Evolutionary conservation across 2,797 vertebrate genomes (phyloP).

Genomic region (Mus spretus): DNA sequence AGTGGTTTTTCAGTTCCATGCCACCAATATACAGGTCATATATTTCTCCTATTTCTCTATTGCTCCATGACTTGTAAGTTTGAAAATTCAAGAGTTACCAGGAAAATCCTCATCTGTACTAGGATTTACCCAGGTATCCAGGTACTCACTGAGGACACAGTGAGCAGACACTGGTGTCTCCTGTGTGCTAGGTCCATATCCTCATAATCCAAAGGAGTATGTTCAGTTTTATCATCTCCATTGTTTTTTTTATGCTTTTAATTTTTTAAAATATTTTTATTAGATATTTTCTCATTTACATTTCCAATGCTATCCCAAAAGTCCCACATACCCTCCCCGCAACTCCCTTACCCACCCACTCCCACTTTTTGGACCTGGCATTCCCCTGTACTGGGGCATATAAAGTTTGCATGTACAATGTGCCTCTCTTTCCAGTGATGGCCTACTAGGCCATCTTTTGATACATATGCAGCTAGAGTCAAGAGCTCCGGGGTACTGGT

Average conservation of each 20-base stretch:
- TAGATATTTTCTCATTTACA: too few species aligned
- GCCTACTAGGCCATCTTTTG: too few species aligned
- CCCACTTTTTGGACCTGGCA: too few species aligned
- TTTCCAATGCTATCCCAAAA: too few species aligned
- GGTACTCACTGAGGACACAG: neutral
- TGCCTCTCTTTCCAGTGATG: too few species aligned
- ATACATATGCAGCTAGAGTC: too few species aligned
- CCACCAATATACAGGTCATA: accelerated
- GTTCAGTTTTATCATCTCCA: neutral
- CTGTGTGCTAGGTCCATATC: neutral
- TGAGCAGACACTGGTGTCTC: neutral
- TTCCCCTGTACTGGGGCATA: too few species aligned
- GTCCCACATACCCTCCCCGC: too few species aligned
- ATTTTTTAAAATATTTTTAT: too few species aligned
- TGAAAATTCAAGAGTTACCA: neutral
- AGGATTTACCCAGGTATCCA: neutral
- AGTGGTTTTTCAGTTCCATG: neutral
- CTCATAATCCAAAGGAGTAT: neutral
- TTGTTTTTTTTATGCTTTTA: neutral
- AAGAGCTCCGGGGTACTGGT: too few species aligned
- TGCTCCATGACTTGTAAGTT: neutral
- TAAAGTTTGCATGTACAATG: too few species aligned
- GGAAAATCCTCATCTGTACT: neutral
- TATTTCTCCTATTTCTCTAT: neutral
- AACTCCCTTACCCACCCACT: too few species aligned